Percentiles rank a stretch among this genome's conserved stretches.
phyloP scores from a whole-genome alignment of 2,888 invertebrate species.

The Eupithecia dodoneata region DNA sequence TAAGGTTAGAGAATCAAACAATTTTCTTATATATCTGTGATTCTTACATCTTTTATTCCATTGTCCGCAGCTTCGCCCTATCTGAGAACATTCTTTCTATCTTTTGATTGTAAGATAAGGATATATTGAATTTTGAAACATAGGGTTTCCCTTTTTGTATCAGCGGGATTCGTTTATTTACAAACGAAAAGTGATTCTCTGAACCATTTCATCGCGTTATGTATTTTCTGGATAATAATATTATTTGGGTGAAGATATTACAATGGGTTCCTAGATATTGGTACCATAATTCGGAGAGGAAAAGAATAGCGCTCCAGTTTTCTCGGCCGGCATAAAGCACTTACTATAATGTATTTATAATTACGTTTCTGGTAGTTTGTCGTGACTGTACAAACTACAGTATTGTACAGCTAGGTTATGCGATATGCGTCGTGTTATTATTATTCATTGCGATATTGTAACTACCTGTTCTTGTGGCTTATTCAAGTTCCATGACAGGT shows the following conservation, averaged over 20 bases:
- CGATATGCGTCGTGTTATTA: slow-evolving; percentile 34
- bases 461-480: background rate
- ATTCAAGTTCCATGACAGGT: slow-evolving; percentile 6
- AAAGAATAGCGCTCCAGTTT: slow-evolving; percentile 55
- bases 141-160: slow-evolving; percentile 71
- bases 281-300: slow-evolving; percentile 39
- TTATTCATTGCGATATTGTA: slow-evolving; percentile 33
- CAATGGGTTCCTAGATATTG: slow-evolving; percentile 1
- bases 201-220: slow-evolving; percentile 33
- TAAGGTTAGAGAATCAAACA: slow-evolving; percentile 60
- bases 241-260: slow-evolving; percentile 36
- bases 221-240: slow-evolving; percentile 38
- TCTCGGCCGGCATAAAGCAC: slow-evolving; percentile 66
- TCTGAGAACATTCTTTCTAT: slow-evolving; percentile 63
- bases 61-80: slow-evolving; percentile 61
- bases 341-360: slow-evolving; percentile 81
- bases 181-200: slow-evolving; percentile 42
- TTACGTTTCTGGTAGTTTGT: slow-evolving; percentile 72
- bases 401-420: slow-evolving; percentile 46
- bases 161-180: slow-evolving; percentile 44
- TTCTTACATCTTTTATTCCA: slow-evolving; percentile 72
- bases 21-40: slow-evolving; percentile 74
- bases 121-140: slow-evolving; percentile 78
- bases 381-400: slow-evolving; percentile 56
- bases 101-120: slow-evolving; percentile 65